Evolutionary conservation across 2,888 invertebrate genomes (phyloP).

Genomic region (Rotaria macrura): DNA sequence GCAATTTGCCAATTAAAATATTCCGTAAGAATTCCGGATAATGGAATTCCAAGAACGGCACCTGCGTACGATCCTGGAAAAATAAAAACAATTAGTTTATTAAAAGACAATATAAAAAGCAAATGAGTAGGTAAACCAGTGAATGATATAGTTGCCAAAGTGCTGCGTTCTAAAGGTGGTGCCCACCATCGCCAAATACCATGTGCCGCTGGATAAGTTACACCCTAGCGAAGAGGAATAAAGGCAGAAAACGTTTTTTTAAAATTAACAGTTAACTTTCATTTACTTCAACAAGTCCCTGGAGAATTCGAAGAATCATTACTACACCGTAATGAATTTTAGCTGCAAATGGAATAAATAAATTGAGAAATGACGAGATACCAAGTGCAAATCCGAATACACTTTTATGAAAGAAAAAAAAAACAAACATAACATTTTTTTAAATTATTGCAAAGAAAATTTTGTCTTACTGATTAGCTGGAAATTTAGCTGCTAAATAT

Average conservation of each 20-base stretch:
- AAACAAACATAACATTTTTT: no score
- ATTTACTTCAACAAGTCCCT: constrained; percentile 69
- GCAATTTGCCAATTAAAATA: constrained; percentile 80
- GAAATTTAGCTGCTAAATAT: constrained; percentile 86
- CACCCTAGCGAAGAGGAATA: constrained; percentile 61
- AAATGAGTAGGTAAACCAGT: constrained; percentile 52
- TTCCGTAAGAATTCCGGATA: constrained; percentile 78
- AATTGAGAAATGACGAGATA: constrained; percentile 77
- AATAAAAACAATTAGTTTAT: no score
- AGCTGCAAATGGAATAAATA: constrained; percentile 82
- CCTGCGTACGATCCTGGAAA: constrained; percentile 77
- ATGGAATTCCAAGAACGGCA: constrained; percentile 81
- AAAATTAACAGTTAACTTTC: not conserved
- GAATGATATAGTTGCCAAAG: constrained; percentile 90
- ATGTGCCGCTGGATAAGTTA: constrained; percentile 97
- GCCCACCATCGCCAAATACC: constrained; percentile 99
- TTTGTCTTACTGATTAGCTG: constrained; percentile 66
- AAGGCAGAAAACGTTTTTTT: not conserved
- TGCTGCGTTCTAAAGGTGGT: constrained; percentile 87
- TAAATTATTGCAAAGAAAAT: not conserved
- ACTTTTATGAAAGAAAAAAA: constrained; percentile 44
- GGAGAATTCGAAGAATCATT: constrained; percentile 76
- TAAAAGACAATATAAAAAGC: no score
- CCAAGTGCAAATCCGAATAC: constrained; percentile 91
- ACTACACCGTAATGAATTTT: constrained; percentile 65